phyloP scores from a whole-genome alignment of 2,888 invertebrate species.

The Eucera pruinosa region DNA sequence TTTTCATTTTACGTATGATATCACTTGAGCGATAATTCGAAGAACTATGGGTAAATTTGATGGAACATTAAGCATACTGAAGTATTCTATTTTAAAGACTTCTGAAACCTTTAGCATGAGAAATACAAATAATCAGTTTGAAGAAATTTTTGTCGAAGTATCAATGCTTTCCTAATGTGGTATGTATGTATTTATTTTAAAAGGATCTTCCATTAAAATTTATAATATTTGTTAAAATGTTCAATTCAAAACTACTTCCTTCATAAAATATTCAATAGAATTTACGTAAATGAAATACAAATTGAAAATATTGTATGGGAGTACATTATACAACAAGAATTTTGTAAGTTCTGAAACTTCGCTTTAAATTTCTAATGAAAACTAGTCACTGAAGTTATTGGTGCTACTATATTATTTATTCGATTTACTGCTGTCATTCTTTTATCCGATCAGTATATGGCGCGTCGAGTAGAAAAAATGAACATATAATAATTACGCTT shows the following conservation, averaged over 20 bases:
- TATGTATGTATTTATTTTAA: not conserved
- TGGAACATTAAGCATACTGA: not conserved
- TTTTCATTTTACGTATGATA: too few species aligned
- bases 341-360: not conserved
- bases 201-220: not conserved
- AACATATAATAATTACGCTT: conserved; percentile 9
- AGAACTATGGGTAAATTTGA: not conserved
- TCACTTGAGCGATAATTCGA: too few species aligned
- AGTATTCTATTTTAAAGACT: not conserved
- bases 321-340: not conserved
- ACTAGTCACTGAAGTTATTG: not conserved
- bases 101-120: not conserved
- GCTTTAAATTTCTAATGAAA: not conserved
- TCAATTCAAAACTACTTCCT: not conserved
- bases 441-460: not conserved
- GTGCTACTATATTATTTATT: not conserved
- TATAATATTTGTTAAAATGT: not conserved
- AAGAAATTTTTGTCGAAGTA: not conserved
- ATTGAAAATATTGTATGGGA: not conserved
- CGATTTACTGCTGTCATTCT: not conserved
- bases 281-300: not conserved
- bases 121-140: not conserved
- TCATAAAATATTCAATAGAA: not conserved
- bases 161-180: not conserved
- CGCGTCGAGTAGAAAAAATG: not conserved